Base-by-base conservation (phyloP, 2,797 vertebrate genomes). In the Tinamus major region DNA sequence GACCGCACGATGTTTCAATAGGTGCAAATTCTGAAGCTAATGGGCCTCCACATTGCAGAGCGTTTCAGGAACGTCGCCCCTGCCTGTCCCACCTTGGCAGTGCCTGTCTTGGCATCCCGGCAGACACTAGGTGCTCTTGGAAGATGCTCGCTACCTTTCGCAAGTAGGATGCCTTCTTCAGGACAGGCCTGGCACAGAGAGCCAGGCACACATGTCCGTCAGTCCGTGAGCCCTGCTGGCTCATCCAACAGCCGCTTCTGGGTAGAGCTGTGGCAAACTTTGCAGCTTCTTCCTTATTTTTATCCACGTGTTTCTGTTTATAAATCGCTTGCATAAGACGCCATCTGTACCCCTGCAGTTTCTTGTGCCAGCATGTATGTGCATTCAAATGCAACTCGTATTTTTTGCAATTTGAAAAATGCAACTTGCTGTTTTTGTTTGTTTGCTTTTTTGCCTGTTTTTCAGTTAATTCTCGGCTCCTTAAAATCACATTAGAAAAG, bases 41-140 rank as follows among this genome's bases (percentile, higher is more conserved):
- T 90, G 23, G 51, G 31, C 20, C 37, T 81, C 44, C 46, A 53
- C 7, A 4, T 59, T 33, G 26, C 20, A 9, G 20, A 67, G 26
- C 21, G 71, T 59, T 10, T 42, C n/a, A 78, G 58, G 77, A 84
- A 21, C 0, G 0, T 63, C 71, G 35, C 46, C 41, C 68, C 81
- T 31, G 39, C 35, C 44, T 10, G 26, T 31, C 23, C 17, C 49
- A 10, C 46, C 39, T 56, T 0, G 0, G 64, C 18, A 6, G 3
- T 2, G 1, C 31, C 89, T 80, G 56, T 5, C 41, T 83, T 44
- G n/a, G 48, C 59, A 2, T 10, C 29, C n/a, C 62, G 37, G 33
- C 59, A 91, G 72, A 17, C 56, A 15, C 9, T 9, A 75, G 33
- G 33, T 56, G 39, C 39, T 69, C 58, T 68, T 51, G 56, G 58